These are phyloP conservation scores for Pterostichus madidus DNA, from an alignment of 2,888 invertebrate species.

Conservation along the genomic window DNA sequence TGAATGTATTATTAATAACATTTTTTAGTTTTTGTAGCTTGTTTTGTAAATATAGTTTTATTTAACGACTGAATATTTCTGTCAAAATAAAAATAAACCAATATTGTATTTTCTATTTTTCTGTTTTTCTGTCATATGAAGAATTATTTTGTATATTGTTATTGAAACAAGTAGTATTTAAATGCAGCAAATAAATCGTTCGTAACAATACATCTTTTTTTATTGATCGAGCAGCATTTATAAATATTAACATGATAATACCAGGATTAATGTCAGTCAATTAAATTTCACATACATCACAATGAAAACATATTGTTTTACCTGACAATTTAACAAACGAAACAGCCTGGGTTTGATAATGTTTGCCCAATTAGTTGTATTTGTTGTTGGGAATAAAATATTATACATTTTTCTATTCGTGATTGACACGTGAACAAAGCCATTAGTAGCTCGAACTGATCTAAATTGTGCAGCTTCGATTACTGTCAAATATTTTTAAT, in stretches of 20 bases:
- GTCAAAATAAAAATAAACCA: slow-evolving; percentile 23
- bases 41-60: too few relatives aligned
- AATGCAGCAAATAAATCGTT: slow-evolving; percentile 36
- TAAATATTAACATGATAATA: slow-evolving; percentile 48
- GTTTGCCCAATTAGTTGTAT: slow-evolving; percentile 7
- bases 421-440: too few relatives aligned
- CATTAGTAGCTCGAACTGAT: too few relatives aligned
- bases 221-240: slow-evolving; percentile 28
- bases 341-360: slow-evolving; percentile 2
- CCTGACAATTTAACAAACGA: slow-evolving; percentile 1
- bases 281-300: slow-evolving; percentile 44
- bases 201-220: slow-evolving; percentile 35
- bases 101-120: background rate
- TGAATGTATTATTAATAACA: too few relatives aligned
- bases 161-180: slow-evolving; percentile 33
- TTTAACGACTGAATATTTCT: background rate
- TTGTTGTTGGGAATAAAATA: background rate
- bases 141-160: slow-evolving; percentile 31
- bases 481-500: too few relatives aligned
- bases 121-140: slow-evolving; percentile 1
- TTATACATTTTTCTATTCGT: background rate
- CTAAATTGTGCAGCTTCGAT: too few relatives aligned
- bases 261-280: slow-evolving; percentile 48
- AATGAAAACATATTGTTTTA: background rate
- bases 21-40: too few relatives aligned